These are phyloP conservation scores for Parascotia fuliginaria DNA, from an alignment of 2,888 invertebrate genomes.

Conservation along the genomic window DNA sequence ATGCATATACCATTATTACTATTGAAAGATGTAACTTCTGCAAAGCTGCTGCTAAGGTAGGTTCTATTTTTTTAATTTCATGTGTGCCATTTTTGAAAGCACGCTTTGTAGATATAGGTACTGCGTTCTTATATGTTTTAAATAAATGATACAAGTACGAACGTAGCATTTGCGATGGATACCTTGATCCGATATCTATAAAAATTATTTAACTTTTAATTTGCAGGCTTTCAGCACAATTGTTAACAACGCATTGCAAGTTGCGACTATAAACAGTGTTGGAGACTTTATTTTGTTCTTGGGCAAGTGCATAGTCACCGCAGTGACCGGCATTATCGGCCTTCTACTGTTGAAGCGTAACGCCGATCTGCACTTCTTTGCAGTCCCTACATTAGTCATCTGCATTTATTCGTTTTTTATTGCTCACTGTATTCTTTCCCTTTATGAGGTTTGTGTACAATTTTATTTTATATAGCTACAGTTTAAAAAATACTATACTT, in stretches of 20 bases:
- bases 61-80: background rate
- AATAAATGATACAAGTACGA: too few species aligned
- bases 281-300: conserved; percentile 97
- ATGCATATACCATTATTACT: conserved; percentile 97
- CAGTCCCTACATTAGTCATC: conserved; percentile 93
- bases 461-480: too few species aligned
- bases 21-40: conserved; percentile 97
- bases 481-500: too few species aligned
- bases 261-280: conserved; percentile 96
- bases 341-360: conserved; percentile 91
- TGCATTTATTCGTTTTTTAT: conserved; percentile 96
- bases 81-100: too few species aligned
- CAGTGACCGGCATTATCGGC: conserved; percentile 91
- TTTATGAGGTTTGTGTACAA: conserved; percentile 92
- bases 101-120: too few species aligned
- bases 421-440: conserved; percentile 95
- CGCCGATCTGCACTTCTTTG: conserved; percentile 91
- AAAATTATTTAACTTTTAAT: background rate
- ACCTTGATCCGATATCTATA: too few species aligned
- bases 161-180: too few species aligned
- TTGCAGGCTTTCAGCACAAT: conserved; percentile 94
- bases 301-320: conserved; percentile 92
- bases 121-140: too few species aligned
- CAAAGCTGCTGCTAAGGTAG: conserved; percentile 94
- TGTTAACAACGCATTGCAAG: conserved; percentile 93